Base-by-base conservation (phyloP, 2,113 vertebrate species). In the Xenopus laevis region DNA sequence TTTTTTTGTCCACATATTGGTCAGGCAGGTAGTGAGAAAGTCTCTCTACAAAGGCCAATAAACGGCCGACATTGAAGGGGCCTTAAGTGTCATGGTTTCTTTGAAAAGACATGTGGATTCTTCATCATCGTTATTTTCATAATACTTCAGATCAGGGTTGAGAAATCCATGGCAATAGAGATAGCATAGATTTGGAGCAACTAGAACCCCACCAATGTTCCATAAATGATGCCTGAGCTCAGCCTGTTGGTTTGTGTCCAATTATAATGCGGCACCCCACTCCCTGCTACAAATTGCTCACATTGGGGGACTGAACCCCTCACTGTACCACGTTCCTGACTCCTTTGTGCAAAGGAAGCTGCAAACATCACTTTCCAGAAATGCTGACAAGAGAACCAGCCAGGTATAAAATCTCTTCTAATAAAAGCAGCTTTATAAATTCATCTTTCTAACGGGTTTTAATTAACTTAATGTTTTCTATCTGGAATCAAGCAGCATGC, bases 381-480 rank as follows among this genome's bases (percentile, higher is more conserved):
- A n/a, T 58, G 77, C 72, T 65, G 68, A 74, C 0, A 27, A 80
- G 63, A 71, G 67, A 71, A 58, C 7, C 71, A 79, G 68, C 12
- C 30, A 65, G 63, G 64, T 63, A 72, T 70, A 70, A 13, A 2
- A 77, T 3, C 40, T 5, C 61, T 83, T 79, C 78, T 74, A 68
- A 0, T 70, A 65, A 64, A 71, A 1, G 52, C 33, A 71, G 44
- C 55, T 55, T 82, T 59, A 12, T 78, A 78, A 82, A 75, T 79
- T n/a, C 68, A 62, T 62, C 23, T 12, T 81, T 80, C 27, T 70
- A 80, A 67, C 59, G 65, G 11, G 53, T 81, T 80, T 78, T 82
- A 78, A 84, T 84, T 74, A 84, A 79, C 52, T 62, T 65, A 68
- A 23, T 77, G 16, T 78, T 80, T 71, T 61, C 71, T 63, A 7